phyloP scores from a whole-genome alignment of 2,888 invertebrate genomes.

The Phania funesta region DNA sequence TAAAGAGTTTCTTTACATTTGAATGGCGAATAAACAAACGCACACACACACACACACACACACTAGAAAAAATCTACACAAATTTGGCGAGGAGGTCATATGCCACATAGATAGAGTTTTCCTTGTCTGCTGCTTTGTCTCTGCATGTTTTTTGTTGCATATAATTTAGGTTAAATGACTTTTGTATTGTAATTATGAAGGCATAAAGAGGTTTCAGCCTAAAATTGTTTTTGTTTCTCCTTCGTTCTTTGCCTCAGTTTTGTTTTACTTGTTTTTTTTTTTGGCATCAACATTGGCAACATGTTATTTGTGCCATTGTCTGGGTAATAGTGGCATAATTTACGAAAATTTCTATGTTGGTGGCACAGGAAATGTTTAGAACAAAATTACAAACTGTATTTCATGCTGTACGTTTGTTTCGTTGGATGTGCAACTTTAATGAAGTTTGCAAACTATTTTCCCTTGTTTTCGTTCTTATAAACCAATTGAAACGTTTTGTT shows the following conservation, averaged over 20 bases:
- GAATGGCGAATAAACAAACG: slow-evolving; percentile 21
- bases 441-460: slow-evolving; percentile 48
- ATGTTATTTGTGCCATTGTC: slow-evolving; percentile 68
- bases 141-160: slow-evolving; percentile 37
- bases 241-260: not conserved
- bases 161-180: slow-evolving; percentile 67
- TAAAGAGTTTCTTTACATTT: slow-evolving; percentile 33
- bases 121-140: slow-evolving; percentile 28
- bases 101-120: slow-evolving; percentile 47
- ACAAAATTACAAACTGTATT: slow-evolving; percentile 17
- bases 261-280: slow-evolving; percentile 53
- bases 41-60: not conserved
- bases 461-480: slow-evolving; percentile 19
- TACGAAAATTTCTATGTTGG: slow-evolving; percentile 64
- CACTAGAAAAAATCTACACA: slow-evolving; percentile 23
- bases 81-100: slow-evolving; percentile 62
- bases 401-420: not conserved
- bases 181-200: slow-evolving; percentile 64
- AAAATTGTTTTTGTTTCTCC: slow-evolving; percentile 36
- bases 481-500: slow-evolving; percentile 53
- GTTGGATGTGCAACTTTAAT: slow-evolving; percentile 44
- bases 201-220: slow-evolving; percentile 59
- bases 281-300: slow-evolving; percentile 66
- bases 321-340: slow-evolving; percentile 67
- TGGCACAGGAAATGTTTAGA: slow-evolving; percentile 56